A percentile compares a stretch with the other conserved stretches of the same genome.
phyloP scores from a whole-genome alignment of 2,113 vertebrate species.

The Himantopus leucocephalus region DNA sequence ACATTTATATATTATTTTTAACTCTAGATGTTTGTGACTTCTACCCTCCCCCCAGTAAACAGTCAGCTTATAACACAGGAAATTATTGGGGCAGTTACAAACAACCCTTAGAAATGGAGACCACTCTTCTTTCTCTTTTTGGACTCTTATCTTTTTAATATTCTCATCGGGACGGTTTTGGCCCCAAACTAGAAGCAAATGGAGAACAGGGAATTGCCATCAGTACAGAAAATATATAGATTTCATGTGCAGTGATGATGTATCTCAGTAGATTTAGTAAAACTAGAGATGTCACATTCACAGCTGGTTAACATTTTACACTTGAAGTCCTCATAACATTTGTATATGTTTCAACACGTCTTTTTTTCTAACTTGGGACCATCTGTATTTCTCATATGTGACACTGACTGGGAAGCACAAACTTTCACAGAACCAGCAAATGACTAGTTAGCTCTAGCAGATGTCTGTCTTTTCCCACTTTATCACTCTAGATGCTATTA shows the following conservation, averaged over 20 bases:
- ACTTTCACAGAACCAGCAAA: constrained; percentile 53
- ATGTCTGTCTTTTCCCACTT: constrained; percentile 46
- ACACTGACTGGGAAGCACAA: constrained; percentile 48
- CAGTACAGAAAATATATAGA: not conserved
- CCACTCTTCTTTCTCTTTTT: not conserved
- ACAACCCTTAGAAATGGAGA: not conserved
- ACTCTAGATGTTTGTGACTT: constrained; percentile 40
- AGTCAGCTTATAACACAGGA: constrained; percentile 62
- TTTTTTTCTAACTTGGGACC: not conserved
- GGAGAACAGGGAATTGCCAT: not conserved
- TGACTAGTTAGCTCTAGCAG: constrained; percentile 57
- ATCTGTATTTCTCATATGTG: constrained; percentile 58
- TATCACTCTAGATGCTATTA: constrained; percentile 23
- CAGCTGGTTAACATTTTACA: constrained; percentile 57
- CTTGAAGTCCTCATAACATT: constrained; percentile 27
- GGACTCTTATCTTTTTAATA: not conserved
- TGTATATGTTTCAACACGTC: constrained; percentile 57
- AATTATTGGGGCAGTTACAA: constrained; percentile 52
- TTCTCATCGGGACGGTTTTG: not conserved
- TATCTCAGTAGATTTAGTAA: constrained; percentile 42
- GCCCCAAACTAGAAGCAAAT: constrained; percentile 3
- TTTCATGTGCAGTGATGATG: constrained; percentile 10
- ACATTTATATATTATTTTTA: constrained; percentile 69
- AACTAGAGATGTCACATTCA: constrained; percentile 57
- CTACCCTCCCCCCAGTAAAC: constrained; percentile 15